Evolutionary conservation across 2,888 invertebrate species (phyloP), one percentile per base, ranked within the genome.

Genomic region (Electrophaes corylata): DNA sequence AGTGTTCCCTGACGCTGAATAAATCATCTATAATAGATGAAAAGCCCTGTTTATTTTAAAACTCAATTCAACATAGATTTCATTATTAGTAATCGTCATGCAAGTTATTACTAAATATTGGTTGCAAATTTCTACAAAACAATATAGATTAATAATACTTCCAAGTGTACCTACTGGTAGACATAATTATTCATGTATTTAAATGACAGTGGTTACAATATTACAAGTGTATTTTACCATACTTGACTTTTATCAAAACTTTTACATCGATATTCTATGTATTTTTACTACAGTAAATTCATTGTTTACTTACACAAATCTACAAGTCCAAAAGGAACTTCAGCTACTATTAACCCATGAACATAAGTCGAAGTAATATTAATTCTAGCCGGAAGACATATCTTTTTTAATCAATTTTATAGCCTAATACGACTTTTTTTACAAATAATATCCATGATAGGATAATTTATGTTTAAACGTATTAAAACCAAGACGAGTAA

Each of bases 311-410:
- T 85, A 86, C 69, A 71, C 51, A 57, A 58, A 45, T 66, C 83
- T 83, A 57, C 73, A 85, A 84, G 85, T 81, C 83, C 85, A 88
- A 88, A 85, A 86, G 81, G 84, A 83, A 83, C 84, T 79, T 71
- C 76, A 20, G 50, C 68, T 71, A 72, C 75, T 74, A 72, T 71
- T 65, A 80, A 84, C 80, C 74, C 78, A 83, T 81, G 77, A 81
- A 79, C 72, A 74, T 73, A 77, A 84, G 82, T 83, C 81, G 78
- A 90, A 85, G 83, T 81, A 70, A 75, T 75, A 69, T 76, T 80
- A 81, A 81, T 68, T 72, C 90, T 91, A 91, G 80, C 79, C 91
- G 91, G 91, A 91, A 91, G 91, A 91, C 91, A 81, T 83, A 88
- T 84, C 86, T 91, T 65, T 87, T 84, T 84, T 84, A 83, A 81